Evolutionary conservation across 2,113 vertebrate species (phyloP), one percentile per base, ranked within the genome.

Genomic region (Daphoenositta chrysoptera): DNA sequence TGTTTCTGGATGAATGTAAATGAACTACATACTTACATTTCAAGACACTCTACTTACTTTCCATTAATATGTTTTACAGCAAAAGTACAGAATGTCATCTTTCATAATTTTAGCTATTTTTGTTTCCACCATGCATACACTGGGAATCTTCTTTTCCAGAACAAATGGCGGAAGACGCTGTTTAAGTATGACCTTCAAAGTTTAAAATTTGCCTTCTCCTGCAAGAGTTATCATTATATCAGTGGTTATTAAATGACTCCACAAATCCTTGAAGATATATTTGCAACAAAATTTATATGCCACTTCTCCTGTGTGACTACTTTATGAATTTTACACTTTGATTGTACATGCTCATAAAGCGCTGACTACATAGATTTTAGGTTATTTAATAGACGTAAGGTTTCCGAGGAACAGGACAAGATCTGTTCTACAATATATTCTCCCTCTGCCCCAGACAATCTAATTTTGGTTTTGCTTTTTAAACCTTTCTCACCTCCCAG

Each of bases 271-370:
- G 51, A 75, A 68, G 48, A 83, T 80, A 40, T 81, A 87, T 78
- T 86, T 83, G 18, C 24, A 68, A 81, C 13, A 89, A 66, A 83
- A 94, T 88, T 90, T 88, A 64, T 71, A 75, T 1, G 4, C 9
- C 28, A 81, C 37, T 92, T 92, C 28, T 90, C 58, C 56, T 89
- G 8, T 90, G 68, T 87, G 82, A 92, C 75, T 96, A 71, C 30
- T 77, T 72, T 88, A 77, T 91, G 70, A 87, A 83, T 91, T 93
- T 88, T 88, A 40, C 39, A 40, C 63, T 91, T 81, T 76, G 81
- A 78, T 64, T 85, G 54, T 80, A 91, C 66, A 40, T 83, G 63
- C 11, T 83, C 24, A 57, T 70, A 48, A 86, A 89, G 56, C 3
- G 24, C 78, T 92, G 76, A 88, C 77, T 87, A 45, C 16, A 37